These are phyloP conservation scores for Pinna nobilis DNA, from an alignment of 1,140 invertebrate species.

Conservation along the genomic window DNA sequence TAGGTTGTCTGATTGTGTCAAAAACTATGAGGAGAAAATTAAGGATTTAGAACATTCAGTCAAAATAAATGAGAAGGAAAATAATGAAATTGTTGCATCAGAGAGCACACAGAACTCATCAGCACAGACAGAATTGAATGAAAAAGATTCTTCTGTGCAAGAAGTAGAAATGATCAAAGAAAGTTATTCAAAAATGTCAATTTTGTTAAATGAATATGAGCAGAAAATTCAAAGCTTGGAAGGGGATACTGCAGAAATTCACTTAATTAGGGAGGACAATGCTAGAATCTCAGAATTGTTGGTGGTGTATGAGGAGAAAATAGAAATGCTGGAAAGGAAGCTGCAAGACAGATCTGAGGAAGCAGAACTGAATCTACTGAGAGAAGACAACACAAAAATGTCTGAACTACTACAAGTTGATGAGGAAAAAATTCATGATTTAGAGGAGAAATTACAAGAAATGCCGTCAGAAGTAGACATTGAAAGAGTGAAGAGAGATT, in stretches of 20 bases:
- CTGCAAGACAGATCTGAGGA: neutral
- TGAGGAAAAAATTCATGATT: neutral
- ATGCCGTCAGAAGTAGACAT: slow-evolving; percentile 14
- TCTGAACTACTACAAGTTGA: neutral
- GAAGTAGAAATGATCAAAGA: too few relatives aligned
- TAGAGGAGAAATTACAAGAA: neutral
- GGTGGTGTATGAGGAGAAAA: slow-evolving; percentile 13
- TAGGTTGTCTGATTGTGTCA: too few relatives aligned
- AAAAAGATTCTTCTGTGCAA: too few relatives aligned
- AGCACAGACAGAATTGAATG: too few relatives aligned
- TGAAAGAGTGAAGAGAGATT: too few relatives aligned
- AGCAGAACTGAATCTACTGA: slow-evolving; percentile 3
- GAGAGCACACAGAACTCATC: too few relatives aligned
- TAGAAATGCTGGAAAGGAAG: slow-evolving; percentile 14
- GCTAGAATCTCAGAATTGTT: neutral
- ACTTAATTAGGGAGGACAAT: neutral
- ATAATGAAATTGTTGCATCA: neutral
- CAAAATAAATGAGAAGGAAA: slow-evolving; percentile 31
- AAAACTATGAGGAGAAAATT: neutral
- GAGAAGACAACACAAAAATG: neutral
- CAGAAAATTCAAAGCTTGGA: slow-evolving; percentile 10
- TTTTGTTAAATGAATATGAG: neutral
- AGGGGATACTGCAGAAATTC: slow-evolving; percentile 10
- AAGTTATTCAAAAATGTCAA: slow-evolving; percentile 6
- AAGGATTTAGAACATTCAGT: slow-evolving; percentile 2